Base-by-base conservation (phyloP, 1,140 invertebrate species). In the Bombus affinis region DNA sequence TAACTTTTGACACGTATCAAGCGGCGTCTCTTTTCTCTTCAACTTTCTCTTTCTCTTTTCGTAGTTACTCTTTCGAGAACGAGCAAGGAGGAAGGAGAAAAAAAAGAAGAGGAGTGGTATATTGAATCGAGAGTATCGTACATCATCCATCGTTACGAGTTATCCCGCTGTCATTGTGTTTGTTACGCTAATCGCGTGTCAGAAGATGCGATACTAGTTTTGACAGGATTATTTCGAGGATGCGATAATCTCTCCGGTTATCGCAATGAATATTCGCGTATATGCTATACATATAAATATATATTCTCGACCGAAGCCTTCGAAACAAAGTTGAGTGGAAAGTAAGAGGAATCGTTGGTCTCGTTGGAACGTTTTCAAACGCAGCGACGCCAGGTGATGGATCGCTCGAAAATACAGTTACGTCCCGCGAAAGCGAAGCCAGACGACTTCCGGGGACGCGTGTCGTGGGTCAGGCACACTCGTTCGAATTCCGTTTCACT, bases 1-100 rank as follows among this genome's bases (percentile, higher is more conserved):
- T 81, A 42, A 12, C 70, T 85, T 84, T 90, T 86, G 87, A 88
- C 80, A 72, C 77, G 79, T 83, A 88, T 83, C 88, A 28, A 35
- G 59, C 25, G 25, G 74, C 74, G 53, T 37, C 13, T 22, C 70
- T n/a, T 15, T 32, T 72, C 37, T 28, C 37, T 35, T 35, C 13
- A 1, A 10, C 47, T 32, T 15, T 2, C 53, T n/a, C 9, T 15
- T 22, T 37, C 35, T 22, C 2, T 22, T 18, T 9, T 37, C 8
- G 18, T 37, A 4, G 9, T 65, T n/a, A n/a, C 75, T n/a, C 13
- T 10, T 8, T 42, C 13, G 37, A n/a, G 8, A 42, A 71, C 25
- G 10, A 53, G 6, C 47, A 22, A 22, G 47, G 5, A 53, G 47
- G 1, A 8, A 1, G 5, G 9, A 42, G 42, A 12, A 37, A 28